Evolutionary conservation across 1,140 invertebrate genomes (phyloP).

Genomic region (Orussus abietinus): DNA sequence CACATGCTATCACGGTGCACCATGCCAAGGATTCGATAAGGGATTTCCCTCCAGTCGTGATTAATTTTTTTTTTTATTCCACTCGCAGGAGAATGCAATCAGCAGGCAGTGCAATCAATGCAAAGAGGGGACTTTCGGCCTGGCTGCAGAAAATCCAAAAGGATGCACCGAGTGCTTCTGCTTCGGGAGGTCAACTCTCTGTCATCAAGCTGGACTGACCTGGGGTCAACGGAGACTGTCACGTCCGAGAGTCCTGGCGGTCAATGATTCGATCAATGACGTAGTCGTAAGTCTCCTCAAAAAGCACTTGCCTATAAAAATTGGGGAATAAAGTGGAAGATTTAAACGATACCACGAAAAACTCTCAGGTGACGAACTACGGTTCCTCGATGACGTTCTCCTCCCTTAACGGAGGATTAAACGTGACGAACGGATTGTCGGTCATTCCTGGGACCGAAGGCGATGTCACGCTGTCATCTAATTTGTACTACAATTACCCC

Average conservation of each 20-base stretch:
- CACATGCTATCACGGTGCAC: too few relatives aligned
- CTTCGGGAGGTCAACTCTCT: constrained; percentile 74
- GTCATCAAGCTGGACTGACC: constrained; percentile 71
- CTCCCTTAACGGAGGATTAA: constrained; percentile 46
- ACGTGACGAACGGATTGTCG: constrained; percentile 58
- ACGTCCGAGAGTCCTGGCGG: constrained; percentile 55
- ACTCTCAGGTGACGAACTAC: constrained; percentile 42
- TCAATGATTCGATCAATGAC: constrained; percentile 54
- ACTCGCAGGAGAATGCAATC: constrained; percentile 73
- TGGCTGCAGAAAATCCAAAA: constrained; percentile 65
- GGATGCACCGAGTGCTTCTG: constrained; percentile 90
- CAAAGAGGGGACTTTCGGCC: constrained; percentile 77
- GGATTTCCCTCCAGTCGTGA: too few relatives aligned
- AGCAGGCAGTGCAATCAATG: constrained; percentile 84
- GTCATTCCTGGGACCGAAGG: constrained; percentile 65
- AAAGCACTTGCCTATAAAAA: too few relatives aligned
- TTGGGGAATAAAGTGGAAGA: too few relatives aligned
- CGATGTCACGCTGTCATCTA: constrained; percentile 65
- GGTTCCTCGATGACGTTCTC: constrained; percentile 36
- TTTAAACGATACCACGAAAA: background rate
- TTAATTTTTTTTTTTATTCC: constrained; percentile 18
- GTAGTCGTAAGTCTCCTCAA: constrained; percentile 51
- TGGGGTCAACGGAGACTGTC: constrained; percentile 70
- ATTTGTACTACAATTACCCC: constrained; percentile 66
- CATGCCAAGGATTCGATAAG: too few relatives aligned